A percentile compares a stretch with the other conserved stretches of the same genome.
phyloP scores from a whole-genome alignment of 2,888 invertebrate genomes.

The Pseudoips prasinana region DNA sequence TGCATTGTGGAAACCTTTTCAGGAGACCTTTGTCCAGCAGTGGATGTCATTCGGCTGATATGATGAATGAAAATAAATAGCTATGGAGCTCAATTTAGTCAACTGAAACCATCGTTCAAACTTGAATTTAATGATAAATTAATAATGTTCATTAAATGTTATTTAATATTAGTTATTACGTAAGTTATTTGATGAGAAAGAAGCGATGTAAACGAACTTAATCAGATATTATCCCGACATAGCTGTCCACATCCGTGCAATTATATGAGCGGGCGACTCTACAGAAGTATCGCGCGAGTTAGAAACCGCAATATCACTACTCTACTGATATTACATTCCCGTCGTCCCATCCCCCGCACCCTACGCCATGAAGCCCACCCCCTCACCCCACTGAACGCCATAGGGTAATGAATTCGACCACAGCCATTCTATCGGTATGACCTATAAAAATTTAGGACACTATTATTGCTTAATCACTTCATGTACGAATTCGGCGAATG shows the following conservation, averaged over 20 bases:
- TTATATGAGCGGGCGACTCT: constrained; percentile 36
- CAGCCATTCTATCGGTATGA: constrained; percentile 62
- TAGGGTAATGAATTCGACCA: constrained; percentile 74
- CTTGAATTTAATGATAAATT: no score
- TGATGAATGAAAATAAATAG: no score
- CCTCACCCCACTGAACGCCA: constrained; percentile 51
- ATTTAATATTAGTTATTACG: no score
- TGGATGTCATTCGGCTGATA: no score
- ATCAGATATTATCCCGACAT: neutral
- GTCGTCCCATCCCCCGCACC: constrained; percentile 44
- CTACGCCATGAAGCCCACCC: constrained; percentile 65
- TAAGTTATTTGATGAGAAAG: no score
- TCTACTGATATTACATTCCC: constrained; percentile 74
- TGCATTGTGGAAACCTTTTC: no score
- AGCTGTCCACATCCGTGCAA: constrained; percentile 35
- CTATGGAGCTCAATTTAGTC: no score
- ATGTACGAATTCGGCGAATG: constrained; percentile 37
- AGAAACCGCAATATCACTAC: constrained; percentile 76
- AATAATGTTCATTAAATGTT: no score
- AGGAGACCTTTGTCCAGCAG: no score
- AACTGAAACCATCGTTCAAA: no score
- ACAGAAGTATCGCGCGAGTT: constrained; percentile 56
- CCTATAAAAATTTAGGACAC: constrained; percentile 72
- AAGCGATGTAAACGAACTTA: no score
- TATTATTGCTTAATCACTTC: constrained; percentile 58